Evolutionary conservation across 1,140 invertebrate species (phyloP), one percentile per base, ranked within the genome.

Genomic region (Lycorma delicatula): DNA sequence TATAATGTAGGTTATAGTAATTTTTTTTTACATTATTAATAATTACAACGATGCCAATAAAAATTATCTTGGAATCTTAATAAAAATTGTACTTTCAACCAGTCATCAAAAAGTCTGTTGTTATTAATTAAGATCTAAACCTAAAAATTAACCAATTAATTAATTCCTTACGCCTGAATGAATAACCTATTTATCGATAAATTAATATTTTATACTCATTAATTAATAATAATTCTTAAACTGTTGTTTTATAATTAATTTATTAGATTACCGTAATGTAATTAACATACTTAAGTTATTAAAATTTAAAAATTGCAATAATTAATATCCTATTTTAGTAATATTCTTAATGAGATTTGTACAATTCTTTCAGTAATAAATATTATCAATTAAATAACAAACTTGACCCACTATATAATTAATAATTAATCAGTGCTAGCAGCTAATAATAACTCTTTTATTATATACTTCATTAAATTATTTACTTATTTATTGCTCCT

Each of bases 161-260:
- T n/a, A n/a, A n/a, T 20, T 44, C 57, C 60, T 64, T 64, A 62
- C 61, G 50, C 58, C 63, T 64, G 63, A 59, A 64, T 62, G 60
- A 63, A 64, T 56, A n/a, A n/a, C 63, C 62, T 62, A 62, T 64
- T 60, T 56, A 64, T 57, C n/a, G 20, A 27, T 57, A 31, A 57
- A 57, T 47, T 57, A 54, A 54, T 54, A n/a, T n/a, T n/a, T n/a
- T n/a, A n/a, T n/a, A n/a, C n/a, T n/a, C n/a, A n/a, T n/a, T n/a
- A n/a, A n/a, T n/a, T n/a, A n/a, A n/a, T n/a, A n/a, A n/a, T 44
- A 20, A 44, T 44, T 16, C 41, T 44, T 44, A 44, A 44, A 44
- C 41, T 44, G 54, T 59, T 61, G 41, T 56, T 56, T 54, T 56
- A 62, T 62, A 54, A 62, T 59, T 62, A 59, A 36, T 51, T 62